Evolutionary conservation across 2,888 invertebrate species (phyloP).

Genomic region (Luperina nickerlii): DNA sequence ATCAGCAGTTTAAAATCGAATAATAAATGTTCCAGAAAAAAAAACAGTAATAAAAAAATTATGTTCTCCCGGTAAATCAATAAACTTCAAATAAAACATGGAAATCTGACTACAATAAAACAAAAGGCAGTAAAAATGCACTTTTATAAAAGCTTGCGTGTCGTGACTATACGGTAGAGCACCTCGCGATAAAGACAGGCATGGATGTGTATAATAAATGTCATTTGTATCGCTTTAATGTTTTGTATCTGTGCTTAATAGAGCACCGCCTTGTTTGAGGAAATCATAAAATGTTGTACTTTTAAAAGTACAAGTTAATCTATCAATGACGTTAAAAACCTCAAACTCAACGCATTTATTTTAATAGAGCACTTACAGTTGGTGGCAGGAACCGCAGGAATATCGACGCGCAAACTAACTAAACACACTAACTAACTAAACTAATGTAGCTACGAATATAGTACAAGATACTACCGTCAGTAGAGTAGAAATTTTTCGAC

Average conservation of each 20-base stretch:
- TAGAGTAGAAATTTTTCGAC: no score
- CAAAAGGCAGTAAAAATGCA: constrained; percentile 32
- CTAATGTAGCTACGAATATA: not conserved
- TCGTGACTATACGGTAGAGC: constrained; percentile 52
- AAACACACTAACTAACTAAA: no score
- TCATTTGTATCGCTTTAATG: constrained; percentile 50
- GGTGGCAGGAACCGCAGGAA: no score
- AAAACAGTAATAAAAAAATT: not conserved
- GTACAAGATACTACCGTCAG: not conserved
- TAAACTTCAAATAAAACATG: constrained; percentile 18
- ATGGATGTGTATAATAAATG: constrained; percentile 48
- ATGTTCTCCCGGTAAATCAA: not conserved
- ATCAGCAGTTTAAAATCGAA: not conserved
- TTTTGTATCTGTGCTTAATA: constrained; percentile 43
- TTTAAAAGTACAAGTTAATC: constrained; percentile 17
- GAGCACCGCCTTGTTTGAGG: not conserved
- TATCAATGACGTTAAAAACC: not conserved
- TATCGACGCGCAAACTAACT: no score
- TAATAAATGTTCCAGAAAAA: not conserved
- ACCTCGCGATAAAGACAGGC: constrained; percentile 32
- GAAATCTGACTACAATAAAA: constrained; percentile 35
- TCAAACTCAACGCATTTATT: not conserved
- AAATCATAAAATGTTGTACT: constrained; percentile 11
- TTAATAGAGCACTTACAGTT: not conserved
- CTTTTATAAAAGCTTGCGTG: constrained; percentile 24